Base-by-base conservation (phyloP, 2,113 vertebrate genomes). In the Poecile atricapillus region DNA sequence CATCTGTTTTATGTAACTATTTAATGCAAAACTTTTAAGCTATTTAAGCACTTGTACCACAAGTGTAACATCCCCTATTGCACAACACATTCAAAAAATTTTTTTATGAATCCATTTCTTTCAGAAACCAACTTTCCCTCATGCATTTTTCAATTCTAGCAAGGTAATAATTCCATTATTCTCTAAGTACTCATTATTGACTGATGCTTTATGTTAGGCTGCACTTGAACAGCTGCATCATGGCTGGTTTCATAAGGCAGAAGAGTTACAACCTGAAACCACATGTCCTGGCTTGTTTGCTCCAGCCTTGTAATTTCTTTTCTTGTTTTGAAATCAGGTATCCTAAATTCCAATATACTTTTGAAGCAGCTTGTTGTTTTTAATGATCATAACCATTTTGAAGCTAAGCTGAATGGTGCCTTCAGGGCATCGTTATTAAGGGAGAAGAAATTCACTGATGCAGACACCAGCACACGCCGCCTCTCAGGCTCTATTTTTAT, bases 351-450 rank as follows among this genome's bases (percentile, higher is more conserved):
- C 87, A 59, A 68, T 56, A 30, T 5, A 30, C n/a, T 78, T 87
- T 28, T 56, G 60, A 79, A 94, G 80, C 53, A 89, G 68, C 43
- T 62, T 92, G 41, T 73, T 92, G 90, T 67, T 63, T 93, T 94
- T 87, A 90, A 81, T 33, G 76, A 67, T 77, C 64, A 22, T 1
- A 8, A 58, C 50, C 33, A 35, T 67, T 80, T 33, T 30, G 86
- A 74, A 88, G 77, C 18, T 18, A 53, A 88, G 49, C 62, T 33
- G 67, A 80, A 52, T 3, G 23, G 89, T 43, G 62, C 68, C 91
- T 80, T 74, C 50, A 67, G 55, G 88, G 94, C 71, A 65, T 33
- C 0, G 0, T 55, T 95, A 46, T 37, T 53, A 65, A 73, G 39
- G 59, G 17, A 77, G 64, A 18, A 85, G 83, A 69, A 74, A 80